Evolutionary conservation across 2,888 invertebrate genomes (phyloP).

Genomic region (Teleogryllus oceanicus): DNA sequence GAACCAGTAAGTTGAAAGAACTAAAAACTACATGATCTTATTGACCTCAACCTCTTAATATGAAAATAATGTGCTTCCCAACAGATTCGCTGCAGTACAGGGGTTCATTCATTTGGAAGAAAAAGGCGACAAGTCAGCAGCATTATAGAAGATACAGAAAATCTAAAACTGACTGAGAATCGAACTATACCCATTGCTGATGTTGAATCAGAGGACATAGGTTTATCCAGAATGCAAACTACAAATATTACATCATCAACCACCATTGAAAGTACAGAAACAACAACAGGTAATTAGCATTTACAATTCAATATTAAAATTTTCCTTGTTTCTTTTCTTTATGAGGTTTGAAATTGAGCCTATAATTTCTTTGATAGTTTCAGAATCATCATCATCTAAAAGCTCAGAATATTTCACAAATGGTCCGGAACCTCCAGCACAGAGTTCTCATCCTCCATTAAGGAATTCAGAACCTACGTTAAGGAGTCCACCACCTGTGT

Average conservation of each 20-base stretch:
- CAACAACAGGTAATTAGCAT: not conserved
- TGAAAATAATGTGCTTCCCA: constrained; percentile 25
- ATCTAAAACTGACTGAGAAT: not conserved
- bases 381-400: no score
- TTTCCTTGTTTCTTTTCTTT: no score
- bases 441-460: not conserved
- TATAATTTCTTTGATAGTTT: no score
- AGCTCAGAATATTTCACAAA: no score
- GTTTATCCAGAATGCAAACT: not conserved
- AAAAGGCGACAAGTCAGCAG: constrained; percentile 38
- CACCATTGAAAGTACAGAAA: not conserved
- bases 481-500: not conserved
- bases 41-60: not conserved
- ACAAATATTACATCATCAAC: constrained; percentile 3
- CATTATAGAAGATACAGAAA: not conserved
- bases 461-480: no score
- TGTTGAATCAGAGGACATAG: not conserved
- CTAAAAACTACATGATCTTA: no score
- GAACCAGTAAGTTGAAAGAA: constrained; percentile 44
- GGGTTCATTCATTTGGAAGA: constrained; percentile 45
- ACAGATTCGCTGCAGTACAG: constrained; percentile 45
- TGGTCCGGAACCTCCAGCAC: constrained; percentile 11
- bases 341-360: no score
- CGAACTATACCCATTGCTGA: not conserved
- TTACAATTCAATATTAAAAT: no score